Evolutionary conservation across 1,140 invertebrate species (phyloP).

Genomic region (Trachymyrmex septentrionalis): DNA sequence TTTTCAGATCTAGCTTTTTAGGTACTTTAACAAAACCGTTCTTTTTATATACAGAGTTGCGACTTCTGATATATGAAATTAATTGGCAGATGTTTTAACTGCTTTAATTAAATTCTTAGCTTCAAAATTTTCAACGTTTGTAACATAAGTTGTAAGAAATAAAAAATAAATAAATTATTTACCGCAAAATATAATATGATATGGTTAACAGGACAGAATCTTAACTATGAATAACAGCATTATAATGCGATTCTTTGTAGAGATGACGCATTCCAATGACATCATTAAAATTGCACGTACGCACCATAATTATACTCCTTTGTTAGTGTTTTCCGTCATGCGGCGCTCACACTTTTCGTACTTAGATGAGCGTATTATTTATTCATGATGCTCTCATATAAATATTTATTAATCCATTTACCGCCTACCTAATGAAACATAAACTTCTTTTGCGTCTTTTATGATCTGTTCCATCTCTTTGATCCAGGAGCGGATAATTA

Average conservation of each 20-base stretch:
- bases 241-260: slow-evolving; percentile 29
- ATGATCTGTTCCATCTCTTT: slow-evolving; percentile 38
- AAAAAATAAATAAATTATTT: neutral
- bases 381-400: slow-evolving; percentile 41
- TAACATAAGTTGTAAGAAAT: neutral
- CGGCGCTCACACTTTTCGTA: slow-evolving; percentile 8
- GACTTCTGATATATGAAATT: neutral
- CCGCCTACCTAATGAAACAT: slow-evolving; percentile 17
- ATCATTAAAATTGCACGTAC: slow-evolving; percentile 52
- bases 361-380: neutral
- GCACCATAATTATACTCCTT: slow-evolving; percentile 45
- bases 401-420: slow-evolving; percentile 53
- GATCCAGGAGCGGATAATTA: neutral
- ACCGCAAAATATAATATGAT: slow-evolving; percentile 11
- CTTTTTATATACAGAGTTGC: no score
- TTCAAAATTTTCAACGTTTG: neutral
- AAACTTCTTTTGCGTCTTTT: slow-evolving; percentile 29
- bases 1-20: no score
- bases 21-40: no score
- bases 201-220: neutral
- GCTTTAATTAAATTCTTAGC: neutral
- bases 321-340: slow-evolving; percentile 39
- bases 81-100: neutral
- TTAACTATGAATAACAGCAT: slow-evolving; percentile 1
- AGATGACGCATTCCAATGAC: slow-evolving; percentile 50